Percentiles rank a stretch among this genome's conserved stretches.
These are phyloP conservation scores for Lamproptera curius DNA, from an alignment of 2,888 invertebrate species.

Conservation along the genomic window DNA sequence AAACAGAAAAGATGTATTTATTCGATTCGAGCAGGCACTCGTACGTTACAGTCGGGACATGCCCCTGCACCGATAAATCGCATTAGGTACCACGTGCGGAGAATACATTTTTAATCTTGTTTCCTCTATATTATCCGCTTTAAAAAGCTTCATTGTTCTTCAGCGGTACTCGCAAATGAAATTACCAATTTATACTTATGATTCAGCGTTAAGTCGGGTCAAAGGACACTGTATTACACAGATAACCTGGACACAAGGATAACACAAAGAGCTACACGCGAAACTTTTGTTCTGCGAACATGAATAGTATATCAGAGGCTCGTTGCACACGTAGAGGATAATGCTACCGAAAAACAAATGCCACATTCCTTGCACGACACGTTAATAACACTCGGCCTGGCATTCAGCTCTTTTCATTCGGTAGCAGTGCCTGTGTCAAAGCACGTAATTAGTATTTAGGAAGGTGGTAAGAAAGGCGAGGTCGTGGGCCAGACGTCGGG, in stretches of 20 bases:
- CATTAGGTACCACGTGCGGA: constrained; percentile 72
- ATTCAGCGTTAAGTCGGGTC: too few relatives aligned
- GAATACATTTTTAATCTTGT: constrained; percentile 77
- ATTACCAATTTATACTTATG: neutral
- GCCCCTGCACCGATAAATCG: constrained; percentile 71
- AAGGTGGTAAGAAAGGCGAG: constrained; percentile 78
- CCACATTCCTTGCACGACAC: constrained; percentile 45
- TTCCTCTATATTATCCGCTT: constrained; percentile 69
- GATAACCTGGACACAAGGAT: too few relatives aligned
- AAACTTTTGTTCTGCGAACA: too few relatives aligned
- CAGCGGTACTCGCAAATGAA: constrained; percentile 6
- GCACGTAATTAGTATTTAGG: constrained; percentile 79
- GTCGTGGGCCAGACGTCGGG: constrained; percentile 81
- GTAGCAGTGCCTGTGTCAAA: constrained; percentile 73
- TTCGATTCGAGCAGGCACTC: constrained; percentile 43
- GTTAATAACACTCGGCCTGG: constrained; percentile 64
- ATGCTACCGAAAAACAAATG: constrained; percentile 59
- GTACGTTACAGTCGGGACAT: constrained; percentile 62
- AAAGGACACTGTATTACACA: too few relatives aligned
- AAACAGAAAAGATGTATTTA: constrained; percentile 52
- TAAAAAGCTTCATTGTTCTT: constrained; percentile 42
- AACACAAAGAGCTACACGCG: too few relatives aligned
- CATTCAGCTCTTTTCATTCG: constrained; percentile 70
- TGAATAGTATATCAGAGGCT: neutral
- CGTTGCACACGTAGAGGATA: constrained; percentile 29